Conservation (phyloP, 2,797 vertebrate species). For the Sebastes cheni region DNA sequence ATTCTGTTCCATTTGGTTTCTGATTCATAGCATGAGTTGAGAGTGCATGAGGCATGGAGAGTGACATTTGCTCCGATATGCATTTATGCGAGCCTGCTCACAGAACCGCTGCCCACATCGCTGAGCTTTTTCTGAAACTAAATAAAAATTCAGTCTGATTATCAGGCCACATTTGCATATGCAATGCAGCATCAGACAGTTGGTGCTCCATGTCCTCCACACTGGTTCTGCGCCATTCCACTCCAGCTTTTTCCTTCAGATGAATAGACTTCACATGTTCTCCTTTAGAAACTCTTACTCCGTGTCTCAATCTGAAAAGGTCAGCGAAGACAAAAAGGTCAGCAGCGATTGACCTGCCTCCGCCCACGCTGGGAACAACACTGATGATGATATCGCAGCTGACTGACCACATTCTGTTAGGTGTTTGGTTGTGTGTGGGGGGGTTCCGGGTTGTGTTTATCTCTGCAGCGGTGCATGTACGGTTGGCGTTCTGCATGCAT, state of each 20-base stretch:
- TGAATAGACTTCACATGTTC: slow-evolving; percentile 4
- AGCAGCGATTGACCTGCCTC: slow-evolving; percentile 21
- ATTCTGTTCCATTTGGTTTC: slow-evolving; percentile 33
- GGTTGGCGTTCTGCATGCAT: background rate
- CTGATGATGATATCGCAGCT: slow-evolving; percentile 18
- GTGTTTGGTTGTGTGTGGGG: background rate
- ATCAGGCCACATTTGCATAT: background rate
- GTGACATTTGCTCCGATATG: background rate
- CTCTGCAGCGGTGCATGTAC: background rate
- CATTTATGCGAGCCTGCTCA: background rate
- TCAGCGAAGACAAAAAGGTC: slow-evolving; percentile 45
- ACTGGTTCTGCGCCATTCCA: background rate
- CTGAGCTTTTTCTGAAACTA: background rate
- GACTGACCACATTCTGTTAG: background rate
- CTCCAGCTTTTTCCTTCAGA: background rate
- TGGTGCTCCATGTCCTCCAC: fast-evolving
- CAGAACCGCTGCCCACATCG: background rate
- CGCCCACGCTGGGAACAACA: background rate
- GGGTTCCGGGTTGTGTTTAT: background rate
- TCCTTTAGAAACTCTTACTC: slow-evolving; percentile 10
- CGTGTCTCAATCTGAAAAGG: slow-evolving; percentile 56
- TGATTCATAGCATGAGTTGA: background rate
- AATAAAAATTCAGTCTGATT: background rate
- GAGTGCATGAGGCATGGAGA: slow-evolving; percentile 1
- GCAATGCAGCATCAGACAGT: background rate